Evolutionary conservation across 2,797 vertebrate genomes (phyloP), one percentile per base, ranked within the genome.

Genomic region (Aeoliscus strigatus): DNA sequence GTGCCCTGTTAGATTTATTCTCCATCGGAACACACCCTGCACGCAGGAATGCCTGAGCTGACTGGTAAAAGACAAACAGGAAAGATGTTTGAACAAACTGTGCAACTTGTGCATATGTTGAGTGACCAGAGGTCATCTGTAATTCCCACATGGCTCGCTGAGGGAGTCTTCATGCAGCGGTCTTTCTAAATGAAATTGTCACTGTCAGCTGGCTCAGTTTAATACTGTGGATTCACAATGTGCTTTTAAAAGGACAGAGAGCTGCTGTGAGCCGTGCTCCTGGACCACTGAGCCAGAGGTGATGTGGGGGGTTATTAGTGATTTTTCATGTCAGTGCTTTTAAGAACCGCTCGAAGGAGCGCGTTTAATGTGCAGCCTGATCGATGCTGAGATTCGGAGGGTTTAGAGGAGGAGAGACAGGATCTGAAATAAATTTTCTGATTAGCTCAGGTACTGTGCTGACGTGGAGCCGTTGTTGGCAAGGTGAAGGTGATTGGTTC

Each of bases 301-400:
- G 23, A 21, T n/a, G 14, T 8, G 5, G 18, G 14, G 23, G 24
- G 57, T 66, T 73, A 75, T 66, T 58, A 67, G 62, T 41, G 48
- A 70, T 82, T 79, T 81, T 54, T 75, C 66, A 67, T 70, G 60
- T 68, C 68, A 71, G 48, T 73, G 65, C 54, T 78, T 80, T 78
- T 66, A 75, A 75, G 72, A 69, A n/a, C 67, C 61, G 47, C 65
- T 48, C 39, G 13, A 35, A 45, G 61, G 52, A 65, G 60, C 63
- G 48, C 43, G 69, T 40, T 62, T 66, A 57, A 75, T 66, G 55
- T 62, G 69, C 54, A 44, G 52, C 23, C 36, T 31, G 46, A 24
- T 35, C 60, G 50, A 51, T 69, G 54, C 35, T 34, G 55, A 52
- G 63, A 57, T 61, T 51, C 33, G 41, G 15, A 63, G 50, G 51